A percentile compares a stretch with the other conserved stretches of the same genome.
Conservation (phyloP, 2,888 invertebrate species). For the Drosophila meridionalis region DNA sequence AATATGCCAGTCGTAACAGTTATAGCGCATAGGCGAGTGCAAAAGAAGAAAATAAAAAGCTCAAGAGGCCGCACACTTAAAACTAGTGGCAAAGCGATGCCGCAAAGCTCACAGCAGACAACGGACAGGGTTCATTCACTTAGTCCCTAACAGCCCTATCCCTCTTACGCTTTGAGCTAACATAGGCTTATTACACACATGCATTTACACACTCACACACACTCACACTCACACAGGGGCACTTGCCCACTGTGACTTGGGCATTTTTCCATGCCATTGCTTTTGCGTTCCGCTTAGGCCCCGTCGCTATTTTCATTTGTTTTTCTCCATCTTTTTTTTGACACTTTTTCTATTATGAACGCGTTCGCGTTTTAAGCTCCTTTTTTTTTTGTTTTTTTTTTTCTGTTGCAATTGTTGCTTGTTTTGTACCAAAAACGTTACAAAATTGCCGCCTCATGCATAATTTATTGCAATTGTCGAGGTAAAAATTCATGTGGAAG, state of each 20-base stretch:
- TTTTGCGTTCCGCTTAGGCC: not conserved
- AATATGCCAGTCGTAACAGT: conserved; percentile 31
- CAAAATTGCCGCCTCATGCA: conserved; percentile 76
- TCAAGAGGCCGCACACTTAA: conserved; percentile 31
- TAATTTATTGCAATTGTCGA: conserved; percentile 73
- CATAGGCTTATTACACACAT: conserved; percentile 53
- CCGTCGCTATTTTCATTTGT: conserved; percentile 46
- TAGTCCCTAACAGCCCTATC: not conserved
- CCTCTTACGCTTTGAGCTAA: not conserved
- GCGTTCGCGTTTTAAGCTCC: conserved; percentile 16
- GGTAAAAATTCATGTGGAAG: conserved; percentile 62
- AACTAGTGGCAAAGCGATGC: conserved; percentile 32
- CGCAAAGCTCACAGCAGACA: conserved; percentile 38
- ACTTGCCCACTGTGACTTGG: conserved; percentile 43
- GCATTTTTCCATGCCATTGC: conserved; percentile 66
- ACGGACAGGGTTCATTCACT: conserved; percentile 48
- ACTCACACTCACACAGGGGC: conserved; percentile 14
- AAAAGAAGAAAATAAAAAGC: conserved; percentile 19
- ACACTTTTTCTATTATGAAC: conserved; percentile 58
- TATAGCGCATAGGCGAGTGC: conserved; percentile 35
- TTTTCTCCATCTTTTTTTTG: conserved; percentile 37
- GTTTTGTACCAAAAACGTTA: conserved; percentile 48
- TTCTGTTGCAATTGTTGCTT: conserved; percentile 35
- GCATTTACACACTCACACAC: conserved; percentile 26
- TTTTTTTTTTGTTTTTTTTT: conserved; percentile 14